A percentile compares a stretch with the other conserved stretches of the same genome.
These are phyloP conservation scores for Cerceris ruficornis DNA, from an alignment of 2,888 invertebrate species.

Conservation along the genomic window DNA sequence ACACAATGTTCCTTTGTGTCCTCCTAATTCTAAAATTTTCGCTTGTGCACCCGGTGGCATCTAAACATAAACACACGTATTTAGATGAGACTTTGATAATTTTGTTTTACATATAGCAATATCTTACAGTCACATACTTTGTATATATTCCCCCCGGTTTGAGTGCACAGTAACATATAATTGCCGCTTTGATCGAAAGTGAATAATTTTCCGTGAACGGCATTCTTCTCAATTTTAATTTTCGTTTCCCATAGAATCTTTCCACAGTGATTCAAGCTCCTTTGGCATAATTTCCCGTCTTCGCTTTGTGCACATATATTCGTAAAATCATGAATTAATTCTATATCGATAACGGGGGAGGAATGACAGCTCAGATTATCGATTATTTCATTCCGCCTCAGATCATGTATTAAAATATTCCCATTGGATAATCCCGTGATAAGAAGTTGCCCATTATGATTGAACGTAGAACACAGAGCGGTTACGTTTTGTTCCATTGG, in stretches of 20 bases:
- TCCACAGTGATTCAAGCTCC: conserved; percentile 82
- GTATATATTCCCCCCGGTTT: conserved; percentile 80
- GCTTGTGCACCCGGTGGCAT: conserved; percentile 79
- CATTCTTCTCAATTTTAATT: conserved; percentile 79
- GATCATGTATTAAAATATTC: conserved; percentile 83
- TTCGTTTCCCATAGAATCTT: conserved; percentile 79
- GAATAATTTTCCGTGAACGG: conserved; percentile 79
- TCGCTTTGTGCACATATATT: conserved; percentile 84
- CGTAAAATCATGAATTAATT: conserved; percentile 83
- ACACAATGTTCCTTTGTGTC: conserved; percentile 83
- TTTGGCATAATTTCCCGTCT: conserved; percentile 81
- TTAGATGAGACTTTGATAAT: background rate
- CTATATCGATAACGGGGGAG: conserved; percentile 83
- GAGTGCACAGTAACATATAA: conserved; percentile 80
- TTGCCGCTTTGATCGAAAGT: conserved; percentile 80
- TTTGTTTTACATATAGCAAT: background rate
- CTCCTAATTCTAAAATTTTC: conserved; percentile 82
- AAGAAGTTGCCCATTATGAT: conserved; percentile 85
- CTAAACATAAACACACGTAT: conserved; percentile 65
- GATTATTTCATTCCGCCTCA: conserved; percentile 83
- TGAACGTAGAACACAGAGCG: conserved; percentile 84
- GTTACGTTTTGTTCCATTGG: conserved; percentile 79
- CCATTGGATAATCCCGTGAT: conserved; percentile 85
- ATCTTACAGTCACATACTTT: conserved; percentile 68
- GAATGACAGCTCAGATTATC: conserved; percentile 83